Conservation (phyloP, 2,888 invertebrate species). For the Dicranocentrus wangi region DNA sequence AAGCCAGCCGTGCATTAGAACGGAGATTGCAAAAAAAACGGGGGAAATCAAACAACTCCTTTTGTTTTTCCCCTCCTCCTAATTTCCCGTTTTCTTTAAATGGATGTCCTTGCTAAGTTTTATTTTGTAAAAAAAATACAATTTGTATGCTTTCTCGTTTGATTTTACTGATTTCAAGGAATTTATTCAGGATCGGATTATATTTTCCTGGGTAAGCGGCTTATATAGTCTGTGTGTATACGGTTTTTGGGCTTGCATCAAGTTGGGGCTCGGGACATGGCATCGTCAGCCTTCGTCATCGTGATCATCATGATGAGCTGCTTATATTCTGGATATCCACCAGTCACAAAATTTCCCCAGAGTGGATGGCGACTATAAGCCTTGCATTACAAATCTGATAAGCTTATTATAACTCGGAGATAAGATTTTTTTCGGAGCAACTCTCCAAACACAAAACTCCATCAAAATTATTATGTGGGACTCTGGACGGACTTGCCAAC, state of each 20-base stretch:
- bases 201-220: neutral
- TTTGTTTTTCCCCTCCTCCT: too few species aligned
- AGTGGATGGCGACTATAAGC: constrained; percentile 25
- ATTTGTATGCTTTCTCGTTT: neutral
- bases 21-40: too few species aligned
- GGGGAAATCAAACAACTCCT: too few species aligned
- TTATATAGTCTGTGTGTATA: too few species aligned
- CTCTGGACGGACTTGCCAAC: neutral
- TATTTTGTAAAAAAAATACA: too few species aligned
- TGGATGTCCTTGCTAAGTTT: too few species aligned
- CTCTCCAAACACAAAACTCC: neutral
- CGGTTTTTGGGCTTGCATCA: too few species aligned
- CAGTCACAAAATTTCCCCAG: constrained; percentile 36
- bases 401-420: constrained; percentile 31
- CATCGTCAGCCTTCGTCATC: too few species aligned
- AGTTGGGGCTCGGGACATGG: too few species aligned
- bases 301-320: constrained; percentile 1
- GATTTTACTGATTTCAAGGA: neutral
- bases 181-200: neutral
- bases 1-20: constrained; percentile 18
- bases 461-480: neutral
- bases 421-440: neutral
- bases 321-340: constrained; percentile 7
- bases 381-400: constrained; percentile 44
- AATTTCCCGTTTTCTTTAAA: too few species aligned